Percentiles rank a stretch among this genome's conserved stretches.
These are phyloP conservation scores for Tiphia femorata DNA, from an alignment of 2,888 invertebrate genomes.

Conservation along the genomic window DNA sequence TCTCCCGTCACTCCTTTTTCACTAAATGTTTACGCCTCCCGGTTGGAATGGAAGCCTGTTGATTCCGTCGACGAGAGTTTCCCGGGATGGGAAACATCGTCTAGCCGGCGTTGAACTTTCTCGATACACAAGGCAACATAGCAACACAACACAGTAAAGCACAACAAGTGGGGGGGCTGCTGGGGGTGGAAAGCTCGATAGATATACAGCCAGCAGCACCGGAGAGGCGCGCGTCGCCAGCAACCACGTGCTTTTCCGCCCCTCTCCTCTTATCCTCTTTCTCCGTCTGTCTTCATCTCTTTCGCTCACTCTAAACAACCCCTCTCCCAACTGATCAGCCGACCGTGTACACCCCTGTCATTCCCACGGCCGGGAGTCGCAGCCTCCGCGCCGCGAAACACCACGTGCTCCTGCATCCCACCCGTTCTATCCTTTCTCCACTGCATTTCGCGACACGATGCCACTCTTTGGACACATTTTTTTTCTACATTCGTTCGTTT, in stretches of 20 bases:
- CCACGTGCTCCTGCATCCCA: constrained; percentile 34
- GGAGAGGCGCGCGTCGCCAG: constrained; percentile 65
- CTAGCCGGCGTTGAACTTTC: constrained; percentile 69
- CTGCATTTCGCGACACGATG: neutral
- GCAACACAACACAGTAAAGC: constrained; percentile 67
- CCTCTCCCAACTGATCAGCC: constrained; percentile 47
- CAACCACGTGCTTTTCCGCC: constrained; percentile 60
- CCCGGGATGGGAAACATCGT: constrained; percentile 61
- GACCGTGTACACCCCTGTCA: constrained; percentile 44
- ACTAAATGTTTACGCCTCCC: too few species aligned
- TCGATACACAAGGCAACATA: constrained; percentile 68
- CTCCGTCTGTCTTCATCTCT: constrained; percentile 39
- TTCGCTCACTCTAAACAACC: constrained; percentile 61
- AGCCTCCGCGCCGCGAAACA: constrained; percentile 39
- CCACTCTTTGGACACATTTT: neutral
- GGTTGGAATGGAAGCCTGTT: constrained; percentile 62
- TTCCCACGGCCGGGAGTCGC: constrained; percentile 38
- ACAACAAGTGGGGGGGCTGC: constrained; percentile 67
- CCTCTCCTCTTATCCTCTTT: constrained; percentile 36
- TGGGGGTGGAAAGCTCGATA: constrained; percentile 62
- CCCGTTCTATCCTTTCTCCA: constrained; percentile 7
- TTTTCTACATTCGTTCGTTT: too few species aligned
- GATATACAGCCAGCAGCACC: constrained; percentile 57
- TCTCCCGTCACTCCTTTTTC: too few species aligned
- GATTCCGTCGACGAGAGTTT: constrained; percentile 53